Evolutionary conservation across 2,113 vertebrate species (phyloP).

Genomic region (Indri indri): DNA sequence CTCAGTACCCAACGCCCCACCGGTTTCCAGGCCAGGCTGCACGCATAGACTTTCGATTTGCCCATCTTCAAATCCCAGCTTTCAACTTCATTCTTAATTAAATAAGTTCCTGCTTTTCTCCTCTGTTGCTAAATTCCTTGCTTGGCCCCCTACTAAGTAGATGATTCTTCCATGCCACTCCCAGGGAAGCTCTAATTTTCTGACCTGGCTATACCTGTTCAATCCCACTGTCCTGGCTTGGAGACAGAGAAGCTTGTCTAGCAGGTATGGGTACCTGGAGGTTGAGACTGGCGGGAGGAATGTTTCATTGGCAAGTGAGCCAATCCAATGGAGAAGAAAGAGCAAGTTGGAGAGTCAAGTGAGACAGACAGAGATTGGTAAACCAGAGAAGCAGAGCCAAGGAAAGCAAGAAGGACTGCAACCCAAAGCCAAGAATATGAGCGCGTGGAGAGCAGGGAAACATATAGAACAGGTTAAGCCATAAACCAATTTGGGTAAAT

Average conservation of each 20-base stretch:
- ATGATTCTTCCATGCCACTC: not conserved
- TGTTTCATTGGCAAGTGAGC: conserved; percentile 3
- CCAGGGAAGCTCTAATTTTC: not conserved
- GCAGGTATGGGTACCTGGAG: not conserved
- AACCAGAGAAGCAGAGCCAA: conserved; percentile 24
- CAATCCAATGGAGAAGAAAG: not conserved
- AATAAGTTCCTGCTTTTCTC: conserved; percentile 14
- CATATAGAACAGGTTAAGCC: not conserved
- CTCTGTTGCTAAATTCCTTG: not conserved
- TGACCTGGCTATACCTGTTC: not conserved
- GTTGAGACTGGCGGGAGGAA: not conserved
- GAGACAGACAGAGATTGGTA: conserved; percentile 21
- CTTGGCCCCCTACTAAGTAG: not conserved
- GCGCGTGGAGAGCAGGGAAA: not conserved
- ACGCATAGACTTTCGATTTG: not conserved
- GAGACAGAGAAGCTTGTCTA: not conserved
- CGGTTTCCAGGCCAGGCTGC: not conserved
- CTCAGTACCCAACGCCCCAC: not conserved
- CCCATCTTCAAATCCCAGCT: not conserved
- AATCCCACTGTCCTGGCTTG: not conserved
- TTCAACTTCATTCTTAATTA: conserved; percentile 28
- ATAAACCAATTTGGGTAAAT: not conserved
- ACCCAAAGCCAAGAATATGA: not conserved
- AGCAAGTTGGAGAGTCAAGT: not conserved
- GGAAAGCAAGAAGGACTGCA: not conserved